Evolutionary conservation across 2,888 invertebrate species (phyloP).

Genomic region (Catocala sponsa): DNA sequence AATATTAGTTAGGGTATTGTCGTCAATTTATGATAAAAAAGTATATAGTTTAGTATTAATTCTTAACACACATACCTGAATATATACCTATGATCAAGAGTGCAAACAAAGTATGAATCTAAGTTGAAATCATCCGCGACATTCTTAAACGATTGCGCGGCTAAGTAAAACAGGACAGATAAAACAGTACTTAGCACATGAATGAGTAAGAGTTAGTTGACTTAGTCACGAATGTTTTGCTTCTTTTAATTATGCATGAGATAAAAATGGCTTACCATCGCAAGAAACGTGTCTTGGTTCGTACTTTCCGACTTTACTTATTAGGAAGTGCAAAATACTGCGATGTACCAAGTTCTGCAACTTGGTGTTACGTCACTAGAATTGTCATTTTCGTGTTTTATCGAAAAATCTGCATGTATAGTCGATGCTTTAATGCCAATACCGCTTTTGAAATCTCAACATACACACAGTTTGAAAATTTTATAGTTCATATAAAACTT

Average conservation of each 20-base stretch:
- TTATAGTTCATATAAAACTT: no score
- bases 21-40: no score
- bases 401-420: no score
- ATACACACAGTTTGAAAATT: no score
- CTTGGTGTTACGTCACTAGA: slow-evolving; percentile 25
- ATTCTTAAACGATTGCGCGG: slow-evolving; percentile 50
- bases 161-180: slow-evolving; percentile 43
- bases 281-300: slow-evolving; percentile 35
- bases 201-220: slow-evolving; percentile 50
- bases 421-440: no score
- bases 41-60: no score
- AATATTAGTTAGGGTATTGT: no score
- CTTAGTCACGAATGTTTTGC: slow-evolving; percentile 26
- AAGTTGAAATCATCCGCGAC: slow-evolving; percentile 48
- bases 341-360: slow-evolving; percentile 34
- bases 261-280: slow-evolving; percentile 20
- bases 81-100: no score
- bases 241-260: slow-evolving; percentile 29
- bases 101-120: slow-evolving; percentile 26
- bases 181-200: slow-evolving; percentile 42
- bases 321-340: slow-evolving; percentile 31
- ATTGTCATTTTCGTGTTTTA: no score
- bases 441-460: no score
- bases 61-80: no score
- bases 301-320: slow-evolving; percentile 40